Conservation (phyloP, 53 echinoderm and acorn worm species). For the Arbacia lixula region DNA sequence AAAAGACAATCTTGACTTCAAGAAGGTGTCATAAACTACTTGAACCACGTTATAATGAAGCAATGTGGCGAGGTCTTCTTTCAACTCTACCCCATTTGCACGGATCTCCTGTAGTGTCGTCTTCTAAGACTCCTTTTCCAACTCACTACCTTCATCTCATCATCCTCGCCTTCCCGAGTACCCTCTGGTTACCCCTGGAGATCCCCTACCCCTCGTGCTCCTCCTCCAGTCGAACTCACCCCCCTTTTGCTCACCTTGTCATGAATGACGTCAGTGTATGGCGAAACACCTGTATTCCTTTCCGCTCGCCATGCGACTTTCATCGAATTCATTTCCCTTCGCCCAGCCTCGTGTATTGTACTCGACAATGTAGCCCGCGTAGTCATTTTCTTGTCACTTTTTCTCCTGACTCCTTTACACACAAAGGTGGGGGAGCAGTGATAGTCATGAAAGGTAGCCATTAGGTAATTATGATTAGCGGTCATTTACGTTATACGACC, state of each 20-base stretch:
- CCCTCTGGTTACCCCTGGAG: not conserved
- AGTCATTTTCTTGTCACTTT: not conserved
- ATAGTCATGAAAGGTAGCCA: no score
- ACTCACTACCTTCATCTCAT: not conserved
- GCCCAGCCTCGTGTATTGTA: not conserved
- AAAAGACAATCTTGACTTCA: no score
- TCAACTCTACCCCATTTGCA: no score
- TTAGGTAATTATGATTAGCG: no score
- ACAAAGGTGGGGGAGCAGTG: no score
- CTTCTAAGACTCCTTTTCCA: not conserved
- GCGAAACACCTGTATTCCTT: constrained; percentile 52
- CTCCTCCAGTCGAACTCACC: constrained; percentile 3
- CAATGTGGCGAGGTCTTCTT: no score
- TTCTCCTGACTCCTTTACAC: no score
- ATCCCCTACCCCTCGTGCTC: not conserved
- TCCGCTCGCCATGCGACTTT: constrained; percentile 28
- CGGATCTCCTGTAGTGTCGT: no score
- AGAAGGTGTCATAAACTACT: no score
- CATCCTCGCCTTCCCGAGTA: not conserved
- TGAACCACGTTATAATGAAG: no score
- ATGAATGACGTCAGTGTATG: constrained; percentile 21
- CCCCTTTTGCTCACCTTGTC: constrained; percentile 25
- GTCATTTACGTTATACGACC: no score
- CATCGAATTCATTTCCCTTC: constrained; percentile 42
- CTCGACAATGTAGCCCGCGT: not conserved